These are phyloP conservation scores for Fregetta grallaria DNA, from an alignment of 2,113 vertebrate species.

Conservation along the genomic window DNA sequence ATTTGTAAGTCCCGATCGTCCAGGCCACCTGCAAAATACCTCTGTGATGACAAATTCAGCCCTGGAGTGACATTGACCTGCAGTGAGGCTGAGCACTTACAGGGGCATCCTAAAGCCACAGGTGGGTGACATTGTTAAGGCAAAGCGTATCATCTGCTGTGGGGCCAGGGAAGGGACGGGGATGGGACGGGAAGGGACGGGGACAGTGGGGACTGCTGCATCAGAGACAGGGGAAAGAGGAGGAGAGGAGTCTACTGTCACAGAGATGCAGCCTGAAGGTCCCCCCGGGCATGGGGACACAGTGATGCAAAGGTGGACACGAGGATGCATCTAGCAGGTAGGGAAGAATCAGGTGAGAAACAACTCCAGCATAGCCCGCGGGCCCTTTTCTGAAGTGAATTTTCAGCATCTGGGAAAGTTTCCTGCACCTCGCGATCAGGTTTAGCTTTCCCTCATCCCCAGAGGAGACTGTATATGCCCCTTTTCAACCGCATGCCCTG, in stretches of 20 bases:
- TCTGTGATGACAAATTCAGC: not conserved
- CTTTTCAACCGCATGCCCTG: not conserved
- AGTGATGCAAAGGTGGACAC: not conserved
- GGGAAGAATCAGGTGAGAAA: not conserved
- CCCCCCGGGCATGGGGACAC: not conserved
- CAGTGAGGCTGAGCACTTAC: not conserved
- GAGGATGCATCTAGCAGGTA: not conserved
- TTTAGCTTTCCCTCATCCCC: not conserved
- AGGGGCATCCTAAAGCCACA: not conserved
- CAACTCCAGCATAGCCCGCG: not conserved
- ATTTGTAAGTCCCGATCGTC: not conserved
- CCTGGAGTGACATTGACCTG: not conserved
- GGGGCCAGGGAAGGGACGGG: not conserved
- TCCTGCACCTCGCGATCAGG: rapidly evolving
- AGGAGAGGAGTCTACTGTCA: not conserved
- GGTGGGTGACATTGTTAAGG: not conserved
- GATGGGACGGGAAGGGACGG: not conserved
- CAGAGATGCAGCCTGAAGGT: not conserved
- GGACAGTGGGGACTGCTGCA: not conserved
- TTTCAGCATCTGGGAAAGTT: not conserved
- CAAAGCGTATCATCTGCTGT: not conserved
- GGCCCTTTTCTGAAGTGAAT: not conserved
- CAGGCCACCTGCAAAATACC: conserved; percentile 19
- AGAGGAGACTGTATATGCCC: not conserved
- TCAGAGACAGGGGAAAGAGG: not conserved